phyloP scores from a whole-genome alignment of 2,797 vertebrate species.

The Sebastes oblongus region DNA sequence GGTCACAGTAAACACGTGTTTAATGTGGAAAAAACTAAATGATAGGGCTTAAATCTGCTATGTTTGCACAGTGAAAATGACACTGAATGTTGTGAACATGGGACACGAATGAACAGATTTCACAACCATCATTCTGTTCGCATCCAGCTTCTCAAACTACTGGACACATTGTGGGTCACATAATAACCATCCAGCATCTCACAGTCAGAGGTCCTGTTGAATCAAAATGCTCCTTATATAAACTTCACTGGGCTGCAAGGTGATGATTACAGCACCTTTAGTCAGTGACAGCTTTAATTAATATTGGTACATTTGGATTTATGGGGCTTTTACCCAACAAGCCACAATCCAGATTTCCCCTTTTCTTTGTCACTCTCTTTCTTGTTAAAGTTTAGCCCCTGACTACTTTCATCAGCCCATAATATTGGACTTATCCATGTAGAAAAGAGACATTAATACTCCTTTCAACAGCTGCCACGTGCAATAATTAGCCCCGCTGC shows the following conservation, averaged over 20 bases:
- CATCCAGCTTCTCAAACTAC: neutral
- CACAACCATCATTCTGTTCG: no score
- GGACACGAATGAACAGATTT: no score
- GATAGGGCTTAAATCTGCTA: no score
- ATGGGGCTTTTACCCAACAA: constrained; percentile 2
- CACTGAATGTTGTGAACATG: no score
- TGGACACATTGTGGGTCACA: neutral
- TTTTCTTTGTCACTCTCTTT: constrained; percentile 10
- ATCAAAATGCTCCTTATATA: neutral
- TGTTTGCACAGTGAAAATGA: no score
- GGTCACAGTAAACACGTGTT: no score
- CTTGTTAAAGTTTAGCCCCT: constrained; percentile 27
- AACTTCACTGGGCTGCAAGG: neutral
- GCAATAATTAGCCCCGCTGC: constrained; percentile 72
- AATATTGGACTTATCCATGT: constrained; percentile 71
- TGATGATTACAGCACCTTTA: constrained; percentile 6
- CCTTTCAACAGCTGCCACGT: constrained; percentile 68
- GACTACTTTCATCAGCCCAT: constrained; percentile 56
- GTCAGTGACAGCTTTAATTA: constrained; percentile 19
- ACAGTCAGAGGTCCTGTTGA: neutral
- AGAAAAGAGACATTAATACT: constrained; percentile 78
- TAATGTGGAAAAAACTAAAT: no score
- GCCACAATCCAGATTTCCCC: neutral
- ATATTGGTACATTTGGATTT: constrained; percentile 23
- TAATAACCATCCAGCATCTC: neutral